Evolutionary conservation across 2,888 invertebrate genomes (phyloP).

Genomic region (Leptura quadrifasciata): DNA sequence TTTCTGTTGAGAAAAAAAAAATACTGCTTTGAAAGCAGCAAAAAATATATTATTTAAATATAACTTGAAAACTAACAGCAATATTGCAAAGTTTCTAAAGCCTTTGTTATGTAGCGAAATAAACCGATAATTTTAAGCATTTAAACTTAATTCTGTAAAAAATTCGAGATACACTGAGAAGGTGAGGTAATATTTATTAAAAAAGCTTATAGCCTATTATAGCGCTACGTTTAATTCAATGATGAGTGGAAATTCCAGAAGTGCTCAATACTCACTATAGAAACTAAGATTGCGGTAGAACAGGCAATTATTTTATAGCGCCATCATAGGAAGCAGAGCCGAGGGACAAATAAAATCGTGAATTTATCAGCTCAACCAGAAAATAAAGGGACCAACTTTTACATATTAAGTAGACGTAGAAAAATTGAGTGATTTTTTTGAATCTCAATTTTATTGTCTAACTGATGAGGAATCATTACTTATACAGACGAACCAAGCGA

Average conservation of each 20-base stretch:
- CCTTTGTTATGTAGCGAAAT: too few relatives aligned
- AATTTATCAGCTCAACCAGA: slow-evolving; percentile 18
- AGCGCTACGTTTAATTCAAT: too few relatives aligned
- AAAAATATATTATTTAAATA: too few relatives aligned
- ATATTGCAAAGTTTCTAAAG: too few relatives aligned
- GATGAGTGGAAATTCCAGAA: background rate
- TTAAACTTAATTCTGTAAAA: too few relatives aligned
- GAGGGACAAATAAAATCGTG: slow-evolving; percentile 1
- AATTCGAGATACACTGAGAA: too few relatives aligned
- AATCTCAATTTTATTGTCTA: slow-evolving; percentile 35
- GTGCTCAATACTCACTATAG: background rate
- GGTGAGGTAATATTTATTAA: too few relatives aligned
- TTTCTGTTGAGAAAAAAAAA: too few relatives aligned
- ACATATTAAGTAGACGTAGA: slow-evolving; percentile 33
- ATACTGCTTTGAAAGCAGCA: too few relatives aligned
- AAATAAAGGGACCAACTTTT: slow-evolving; percentile 27
- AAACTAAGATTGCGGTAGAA: background rate
- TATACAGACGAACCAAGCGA: slow-evolving; percentile 19
- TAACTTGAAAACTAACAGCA: too few relatives aligned
- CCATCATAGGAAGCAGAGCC: background rate
- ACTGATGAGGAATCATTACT: slow-evolving; percentile 35
- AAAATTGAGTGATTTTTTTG: slow-evolving; percentile 35
- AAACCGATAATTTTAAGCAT: too few relatives aligned
- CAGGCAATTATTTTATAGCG: slow-evolving; percentile 2
- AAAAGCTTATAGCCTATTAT: too few relatives aligned